phyloP scores from a whole-genome alignment of 1,140 invertebrate species.

The Oryctes rhinoceros region DNA sequence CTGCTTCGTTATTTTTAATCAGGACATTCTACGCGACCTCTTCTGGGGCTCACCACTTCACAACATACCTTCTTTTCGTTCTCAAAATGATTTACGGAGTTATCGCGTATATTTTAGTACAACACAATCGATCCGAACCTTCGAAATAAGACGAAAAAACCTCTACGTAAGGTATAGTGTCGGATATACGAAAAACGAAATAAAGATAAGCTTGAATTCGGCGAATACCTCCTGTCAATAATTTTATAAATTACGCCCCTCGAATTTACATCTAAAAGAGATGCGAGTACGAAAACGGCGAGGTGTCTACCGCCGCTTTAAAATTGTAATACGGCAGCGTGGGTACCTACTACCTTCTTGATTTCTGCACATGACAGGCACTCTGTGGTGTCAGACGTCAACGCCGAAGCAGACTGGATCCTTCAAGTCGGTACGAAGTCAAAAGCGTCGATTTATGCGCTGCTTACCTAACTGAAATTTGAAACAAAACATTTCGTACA shows the following conservation, averaged over 20 bases:
- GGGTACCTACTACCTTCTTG: constrained; percentile 2
- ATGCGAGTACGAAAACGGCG: neutral
- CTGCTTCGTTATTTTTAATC: no score
- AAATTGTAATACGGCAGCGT: constrained; percentile 17
- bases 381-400: constrained; percentile 13
- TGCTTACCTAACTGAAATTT: neutral
- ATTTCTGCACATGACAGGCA: constrained; percentile 25
- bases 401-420: neutral
- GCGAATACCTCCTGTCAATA: constrained; percentile 29
- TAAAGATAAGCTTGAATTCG: constrained; percentile 16
- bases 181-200: neutral
- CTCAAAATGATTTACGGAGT: neutral
- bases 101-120: neutral
- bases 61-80: no score
- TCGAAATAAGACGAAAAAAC: constrained; percentile 4
- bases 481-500: no score
- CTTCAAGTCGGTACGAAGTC: neutral
- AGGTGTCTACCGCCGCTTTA: neutral
- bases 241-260: constrained; percentile 32
- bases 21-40: no score
- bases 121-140: neutral
- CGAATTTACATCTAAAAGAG: constrained; percentile 37
- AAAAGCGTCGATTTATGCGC: neutral
- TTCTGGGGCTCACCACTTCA: no score
- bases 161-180: neutral